Conservation (phyloP, 2,888 invertebrate genomes). For the Scaptomyza polygonia region DNA sequence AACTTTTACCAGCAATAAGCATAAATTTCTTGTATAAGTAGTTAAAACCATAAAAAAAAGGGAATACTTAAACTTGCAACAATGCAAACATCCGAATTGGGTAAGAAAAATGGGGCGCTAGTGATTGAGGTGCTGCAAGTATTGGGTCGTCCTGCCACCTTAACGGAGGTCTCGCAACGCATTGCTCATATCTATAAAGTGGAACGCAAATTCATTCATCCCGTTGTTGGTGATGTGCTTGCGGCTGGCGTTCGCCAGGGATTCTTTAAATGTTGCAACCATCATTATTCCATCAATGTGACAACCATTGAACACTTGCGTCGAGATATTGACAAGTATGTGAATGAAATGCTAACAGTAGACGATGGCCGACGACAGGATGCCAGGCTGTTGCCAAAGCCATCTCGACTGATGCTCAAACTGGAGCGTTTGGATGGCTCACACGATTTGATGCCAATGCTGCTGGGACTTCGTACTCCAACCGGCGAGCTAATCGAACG, state of each 20-base stretch:
- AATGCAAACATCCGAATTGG: constrained; percentile 64
- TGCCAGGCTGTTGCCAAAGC: constrained; percentile 38
- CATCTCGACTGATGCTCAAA: constrained; percentile 63
- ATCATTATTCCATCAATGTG: constrained; percentile 51
- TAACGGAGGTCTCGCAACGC: constrained; percentile 54
- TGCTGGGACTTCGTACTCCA: constrained; percentile 25
- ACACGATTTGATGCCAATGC: constrained; percentile 28
- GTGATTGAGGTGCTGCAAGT: constrained; percentile 66
- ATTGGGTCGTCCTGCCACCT: constrained; percentile 62
- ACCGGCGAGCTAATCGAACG: constrained; percentile 57
- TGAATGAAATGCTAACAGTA: constrained; percentile 49
- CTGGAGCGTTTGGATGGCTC: constrained; percentile 59
- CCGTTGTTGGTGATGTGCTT: constrained; percentile 63
- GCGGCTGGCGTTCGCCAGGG: constrained; percentile 53
- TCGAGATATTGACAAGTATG: constrained; percentile 64
- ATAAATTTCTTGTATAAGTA: constrained; percentile 61
- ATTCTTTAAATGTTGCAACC: constrained; percentile 47
- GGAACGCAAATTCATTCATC: constrained; percentile 49
- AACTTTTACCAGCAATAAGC: constrained; percentile 34
- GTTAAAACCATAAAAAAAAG: constrained; percentile 22
- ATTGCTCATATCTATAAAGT: constrained; percentile 60
- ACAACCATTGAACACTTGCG: constrained; percentile 59
- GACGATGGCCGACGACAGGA: background rate
- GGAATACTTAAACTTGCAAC: constrained; percentile 1
- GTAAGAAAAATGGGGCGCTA: constrained; percentile 67